Evolutionary conservation across 2,113 vertebrate genomes (phyloP), one percentile per base, ranked within the genome.

Genomic region (Delphinus delphis): DNA sequence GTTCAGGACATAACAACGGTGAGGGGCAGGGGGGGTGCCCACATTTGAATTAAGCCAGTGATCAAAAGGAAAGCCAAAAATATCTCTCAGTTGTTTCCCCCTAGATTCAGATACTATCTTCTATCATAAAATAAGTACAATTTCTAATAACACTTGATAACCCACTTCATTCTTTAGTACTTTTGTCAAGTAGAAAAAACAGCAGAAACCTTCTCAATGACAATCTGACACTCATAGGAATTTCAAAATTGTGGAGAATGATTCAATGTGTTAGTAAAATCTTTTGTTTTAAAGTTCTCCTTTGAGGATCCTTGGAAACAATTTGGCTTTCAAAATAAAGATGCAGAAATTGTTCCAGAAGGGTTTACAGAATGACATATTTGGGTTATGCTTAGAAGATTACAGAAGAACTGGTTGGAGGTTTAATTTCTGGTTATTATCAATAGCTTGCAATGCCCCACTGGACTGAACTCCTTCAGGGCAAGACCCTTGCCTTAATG

Each of bases 251-350:
- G 70, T 15, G 25, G 74, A 36, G 23, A 65, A 5, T 83, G 26
- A 83, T n/a, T 80, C 21, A 12, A 47, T 17, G n/a, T 23, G 21
- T 33, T 62, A 89, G 10, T 76, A 55, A 93, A 83, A n/a, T 74
- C 36, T 63, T 26, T 67, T 84, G 70, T 87, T 93, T 93, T 65
- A 20, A 94, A 92, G 36, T 79, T 11, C 85, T 41, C 26, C 65
- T 36, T 60, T 89, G 15, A 23, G 8, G 15, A 81, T 23, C 73
- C 26, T 67, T 86, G 50, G 20, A 76, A 97, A 95, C 18, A 62
- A 79, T 58, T 83, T 96, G 44, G 6, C 21, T 88, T 95, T 95
- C 15, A 36, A 74, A 80, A 95, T 13, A 95, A 93, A 81, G 6
- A 83, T 44, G 55, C 8, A 62, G 10, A 44, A 60, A 36, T 21